Percentiles rank a stretch among this genome's conserved stretches.
Conservation (phyloP, 2,888 invertebrate species). For the Coleophora flavipennella region DNA sequence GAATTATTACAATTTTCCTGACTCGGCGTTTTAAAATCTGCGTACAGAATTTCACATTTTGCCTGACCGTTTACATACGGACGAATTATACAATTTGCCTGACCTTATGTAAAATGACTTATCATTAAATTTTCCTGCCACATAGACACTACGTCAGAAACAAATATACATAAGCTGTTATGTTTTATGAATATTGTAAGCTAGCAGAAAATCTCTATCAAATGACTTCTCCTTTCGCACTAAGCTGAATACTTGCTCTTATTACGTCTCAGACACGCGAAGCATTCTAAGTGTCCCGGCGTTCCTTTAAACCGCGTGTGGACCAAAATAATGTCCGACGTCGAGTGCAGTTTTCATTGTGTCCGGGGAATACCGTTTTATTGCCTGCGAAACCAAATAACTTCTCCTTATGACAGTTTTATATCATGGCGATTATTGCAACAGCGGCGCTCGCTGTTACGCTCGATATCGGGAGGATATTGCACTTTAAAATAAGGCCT, state of each 20-base stretch:
- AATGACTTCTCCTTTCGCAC: not conserved
- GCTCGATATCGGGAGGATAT: constrained; percentile 3
- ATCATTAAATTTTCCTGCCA: too few relatives aligned
- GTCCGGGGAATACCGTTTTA: constrained; percentile 53
- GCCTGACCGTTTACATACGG: too few relatives aligned
- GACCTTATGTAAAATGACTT: too few relatives aligned
- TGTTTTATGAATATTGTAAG: too few relatives aligned
- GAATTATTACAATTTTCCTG: too few relatives aligned
- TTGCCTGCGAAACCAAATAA: constrained; percentile 64
- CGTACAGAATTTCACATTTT: too few relatives aligned
- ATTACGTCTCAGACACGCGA: not conserved
- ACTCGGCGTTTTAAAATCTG: too few relatives aligned
- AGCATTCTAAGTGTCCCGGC: constrained; percentile 9
- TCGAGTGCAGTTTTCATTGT: constrained; percentile 58
- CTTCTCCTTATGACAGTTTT: constrained; percentile 55
- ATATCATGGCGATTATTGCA: constrained; percentile 49
- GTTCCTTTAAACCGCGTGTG: constrained; percentile 14
- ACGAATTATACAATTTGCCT: too few relatives aligned
- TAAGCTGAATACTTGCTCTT: too few relatives aligned
- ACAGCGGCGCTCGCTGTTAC: constrained; percentile 12
- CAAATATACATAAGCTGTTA: too few relatives aligned
- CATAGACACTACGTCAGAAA: too few relatives aligned
- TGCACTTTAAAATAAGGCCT: constrained; percentile 12
- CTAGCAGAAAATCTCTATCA: too few relatives aligned
- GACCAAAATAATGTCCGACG: constrained; percentile 16